Percentiles rank a stretch among this genome's conserved stretches.
These are phyloP conservation scores for Anoplophora glabripennis DNA, from an alignment of 1,140 invertebrate species.

Conservation along the genomic window DNA sequence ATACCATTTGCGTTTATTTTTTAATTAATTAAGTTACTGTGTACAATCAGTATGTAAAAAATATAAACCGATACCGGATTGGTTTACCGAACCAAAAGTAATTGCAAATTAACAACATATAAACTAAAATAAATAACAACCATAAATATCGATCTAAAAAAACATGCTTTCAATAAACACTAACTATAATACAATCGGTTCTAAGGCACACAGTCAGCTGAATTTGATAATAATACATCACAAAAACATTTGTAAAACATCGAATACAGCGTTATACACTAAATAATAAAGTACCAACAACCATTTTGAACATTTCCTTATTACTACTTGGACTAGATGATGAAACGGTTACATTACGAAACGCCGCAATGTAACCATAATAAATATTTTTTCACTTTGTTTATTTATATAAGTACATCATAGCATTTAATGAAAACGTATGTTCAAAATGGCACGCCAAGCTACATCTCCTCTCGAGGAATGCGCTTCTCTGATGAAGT, in stretches of 20 bases:
- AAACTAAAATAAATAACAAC: slow-evolving; percentile 45
- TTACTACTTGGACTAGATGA: slow-evolving; percentile 32
- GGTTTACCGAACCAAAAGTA: slow-evolving; percentile 22
- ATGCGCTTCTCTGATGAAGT: no score
- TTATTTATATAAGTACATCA: slow-evolving; percentile 6
- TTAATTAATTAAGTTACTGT: slow-evolving; percentile 16
- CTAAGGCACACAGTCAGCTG: slow-evolving; percentile 28
- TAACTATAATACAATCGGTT: slow-evolving; percentile 27
- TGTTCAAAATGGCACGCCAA: slow-evolving; percentile 28
- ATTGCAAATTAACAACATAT: slow-evolving; percentile 37
- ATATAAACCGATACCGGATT: slow-evolving; percentile 17
- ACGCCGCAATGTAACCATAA: slow-evolving; percentile 5
- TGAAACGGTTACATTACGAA: slow-evolving; percentile 8
- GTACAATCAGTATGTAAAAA: slow-evolving; percentile 14
- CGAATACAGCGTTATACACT: slow-evolving; percentile 24
- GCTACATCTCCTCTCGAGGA: neutral
- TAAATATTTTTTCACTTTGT: slow-evolving; percentile 12
- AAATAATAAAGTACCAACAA: slow-evolving; percentile 21
- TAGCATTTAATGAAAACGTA: slow-evolving; percentile 9
- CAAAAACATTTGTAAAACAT: slow-evolving; percentile 18
- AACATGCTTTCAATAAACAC: slow-evolving; percentile 42
- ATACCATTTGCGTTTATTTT: slow-evolving; percentile 9
- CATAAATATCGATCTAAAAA: slow-evolving; percentile 41
- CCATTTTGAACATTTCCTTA: slow-evolving; percentile 31
- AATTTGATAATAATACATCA: slow-evolving; percentile 22